Evolutionary conservation across 2,113 vertebrate species (phyloP), one percentile per base, ranked within the genome.

Genomic region (Sinocyclocheilus anshuiensis): DNA sequence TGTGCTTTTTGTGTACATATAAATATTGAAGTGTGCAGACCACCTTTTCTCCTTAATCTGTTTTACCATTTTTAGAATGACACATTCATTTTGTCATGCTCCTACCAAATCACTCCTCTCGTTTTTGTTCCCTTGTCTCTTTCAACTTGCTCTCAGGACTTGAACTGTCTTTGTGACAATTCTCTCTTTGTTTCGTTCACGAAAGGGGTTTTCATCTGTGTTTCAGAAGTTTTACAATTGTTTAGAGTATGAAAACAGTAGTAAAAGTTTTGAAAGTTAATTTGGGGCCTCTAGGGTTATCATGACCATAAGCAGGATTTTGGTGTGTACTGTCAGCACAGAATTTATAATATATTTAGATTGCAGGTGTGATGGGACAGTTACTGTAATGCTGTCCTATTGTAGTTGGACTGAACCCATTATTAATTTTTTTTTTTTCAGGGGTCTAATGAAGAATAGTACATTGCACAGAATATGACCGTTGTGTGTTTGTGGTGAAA

Each of bases 21-120:
- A 92, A 93, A 92, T 94, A 93, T 94, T 92, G 91, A 93, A 92
- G 92, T 94, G 92, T 93, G 88, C 79, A 92, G 91, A 92, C 79
- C 85, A 87, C 79, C 81, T 87, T 55, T 84, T 92, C 90, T 77
- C 65, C 83, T 90, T 85, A 90, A 89, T 83, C 79, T 87, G 90
- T 91, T 88, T 91, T 92, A 91, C 86, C 91, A 89, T 90, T 87
- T 61, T 84, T 83, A 86, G 77, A 55, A 69, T 76, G 59, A 45
- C 63, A 75, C 50, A 22, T 65, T 77, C 1, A 12, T 86, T 65
- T 86, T 69, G 24, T 69, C 16, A 77, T 53, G 53, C 45, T 87
- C 61, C 61, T 67, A 48, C 61, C 24, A 48, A 15, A 85, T 72
- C 88, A 88, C 75, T 83, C 84, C 75, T 90, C 81, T 84, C 85